Conservation (phyloP, 2,797 vertebrate genomes). For the Lates japonicus region DNA sequence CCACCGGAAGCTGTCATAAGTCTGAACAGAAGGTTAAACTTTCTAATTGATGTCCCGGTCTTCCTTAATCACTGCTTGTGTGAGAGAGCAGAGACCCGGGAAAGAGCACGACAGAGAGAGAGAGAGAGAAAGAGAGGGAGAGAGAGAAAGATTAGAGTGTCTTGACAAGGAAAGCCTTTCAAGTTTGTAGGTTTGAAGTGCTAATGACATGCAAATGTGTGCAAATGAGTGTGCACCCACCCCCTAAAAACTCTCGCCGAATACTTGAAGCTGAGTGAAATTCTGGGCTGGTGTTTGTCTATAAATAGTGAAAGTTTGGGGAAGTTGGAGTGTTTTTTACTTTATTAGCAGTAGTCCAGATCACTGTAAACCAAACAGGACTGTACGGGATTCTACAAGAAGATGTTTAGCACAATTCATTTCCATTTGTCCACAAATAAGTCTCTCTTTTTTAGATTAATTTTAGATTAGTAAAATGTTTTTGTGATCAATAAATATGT, state of each 20-base stretch:
- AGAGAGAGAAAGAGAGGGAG: constrained; percentile 26
- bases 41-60: constrained; percentile 81
- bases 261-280: constrained; percentile 75
- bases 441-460: constrained; percentile 3
- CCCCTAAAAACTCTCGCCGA: constrained; percentile 73
- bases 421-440: constrained; percentile 6
- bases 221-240: constrained; percentile 84
- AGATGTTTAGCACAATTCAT: constrained; percentile 3
- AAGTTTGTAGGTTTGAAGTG: constrained; percentile 89
- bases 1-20: constrained; percentile 53
- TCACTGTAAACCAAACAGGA: constrained; percentile 32
- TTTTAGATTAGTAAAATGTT: constrained; percentile 4
- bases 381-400: not conserved
- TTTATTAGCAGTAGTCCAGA: constrained; percentile 39
- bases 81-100: constrained; percentile 64
- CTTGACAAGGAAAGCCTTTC: constrained; percentile 88
- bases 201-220: constrained; percentile 89
- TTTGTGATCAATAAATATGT: not conserved
- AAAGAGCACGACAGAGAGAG: constrained; percentile 37
- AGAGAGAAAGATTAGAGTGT: constrained; percentile 79
- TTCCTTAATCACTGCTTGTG: constrained; percentile 71
- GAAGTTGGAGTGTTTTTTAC: constrained; percentile 73
- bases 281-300: constrained; percentile 76
- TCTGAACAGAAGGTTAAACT: constrained; percentile 75
- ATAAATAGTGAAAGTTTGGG: constrained; percentile 81